Evolutionary conservation across 2,888 invertebrate genomes (phyloP).

Genomic region (Acronicta leporina): DNA sequence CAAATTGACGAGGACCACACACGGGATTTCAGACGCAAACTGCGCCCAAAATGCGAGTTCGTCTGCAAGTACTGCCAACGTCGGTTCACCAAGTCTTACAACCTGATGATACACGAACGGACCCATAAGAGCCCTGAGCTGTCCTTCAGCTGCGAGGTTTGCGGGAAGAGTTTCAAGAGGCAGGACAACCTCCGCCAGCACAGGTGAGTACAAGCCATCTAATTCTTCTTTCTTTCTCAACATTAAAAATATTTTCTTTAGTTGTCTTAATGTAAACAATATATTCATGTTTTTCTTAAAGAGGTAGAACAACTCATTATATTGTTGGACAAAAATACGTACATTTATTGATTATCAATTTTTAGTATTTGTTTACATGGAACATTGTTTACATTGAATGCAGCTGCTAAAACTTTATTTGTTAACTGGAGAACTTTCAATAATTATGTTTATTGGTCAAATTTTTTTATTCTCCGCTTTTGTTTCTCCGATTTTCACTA

Average conservation of each 20-base stretch:
- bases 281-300: no score
- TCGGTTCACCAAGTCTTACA: slow-evolving; percentile 99
- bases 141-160: slow-evolving; percentile 99
- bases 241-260: neutral
- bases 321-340: no score
- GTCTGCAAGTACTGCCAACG: slow-evolving; percentile 99
- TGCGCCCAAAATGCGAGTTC: slow-evolving; percentile 98
- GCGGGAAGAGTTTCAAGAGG: slow-evolving; percentile 99
- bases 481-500: no score
- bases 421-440: neutral
- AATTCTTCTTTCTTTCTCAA: neutral
- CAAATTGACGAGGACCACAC: slow-evolving; percentile 96
- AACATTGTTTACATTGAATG: neutral
- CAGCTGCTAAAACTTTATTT: neutral
- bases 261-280: neutral
- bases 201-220: slow-evolving; percentile 91
- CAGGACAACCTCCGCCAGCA: slow-evolving; percentile 99
- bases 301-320: no score
- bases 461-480: neutral
- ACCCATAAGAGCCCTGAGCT: slow-evolving; percentile 99
- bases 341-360: neutral
- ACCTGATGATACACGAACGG: slow-evolving; percentile 99
- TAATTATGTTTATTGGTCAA: neutral
- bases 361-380: neutral
- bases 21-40: slow-evolving; percentile 95